Conservation (phyloP, 2,113 vertebrate genomes). For the Neogale vison region DNA sequence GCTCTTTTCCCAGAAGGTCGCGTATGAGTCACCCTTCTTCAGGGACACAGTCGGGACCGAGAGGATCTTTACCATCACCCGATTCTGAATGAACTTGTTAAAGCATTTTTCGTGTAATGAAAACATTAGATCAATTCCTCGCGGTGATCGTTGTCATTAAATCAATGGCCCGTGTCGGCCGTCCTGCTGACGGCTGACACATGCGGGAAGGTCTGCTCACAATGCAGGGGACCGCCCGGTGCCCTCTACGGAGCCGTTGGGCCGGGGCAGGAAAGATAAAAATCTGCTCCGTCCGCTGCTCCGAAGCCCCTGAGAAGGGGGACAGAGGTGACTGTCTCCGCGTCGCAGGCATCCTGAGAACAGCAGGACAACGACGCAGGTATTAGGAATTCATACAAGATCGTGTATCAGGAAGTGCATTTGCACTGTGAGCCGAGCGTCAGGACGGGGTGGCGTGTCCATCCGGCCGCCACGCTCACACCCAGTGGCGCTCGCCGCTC, state of each 20-base stretch:
- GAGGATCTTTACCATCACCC: constrained; percentile 54
- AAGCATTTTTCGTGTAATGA: constrained; percentile 84
- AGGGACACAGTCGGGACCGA: constrained; percentile 47
- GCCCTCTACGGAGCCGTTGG: constrained; percentile 22
- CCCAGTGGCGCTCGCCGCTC: fast-evolving
- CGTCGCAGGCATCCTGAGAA: constrained; percentile 55
- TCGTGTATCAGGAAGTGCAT: fast-evolving
- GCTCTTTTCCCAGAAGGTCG: constrained; percentile 67
- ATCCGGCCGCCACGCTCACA: fast-evolving
- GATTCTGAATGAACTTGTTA: constrained; percentile 85
- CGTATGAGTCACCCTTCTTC: constrained; percentile 69
- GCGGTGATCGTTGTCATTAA: constrained; percentile 83
- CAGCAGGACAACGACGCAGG: neutral
- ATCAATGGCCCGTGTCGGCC: constrained; percentile 80
- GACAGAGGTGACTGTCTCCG: constrained; percentile 46
- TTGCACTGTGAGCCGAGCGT: fast-evolving
- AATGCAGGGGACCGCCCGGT: constrained; percentile 27
- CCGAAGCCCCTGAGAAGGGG: constrained; percentile 58
- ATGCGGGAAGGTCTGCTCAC: constrained; percentile 58
- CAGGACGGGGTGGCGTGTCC: fast-evolving
- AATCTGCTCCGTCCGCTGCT: constrained; percentile 70
- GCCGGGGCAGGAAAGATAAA: neutral
- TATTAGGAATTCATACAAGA: too few species aligned
- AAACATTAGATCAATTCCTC: constrained; percentile 82
- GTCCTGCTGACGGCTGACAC: constrained; percentile 75